Evolutionary conservation across 2,113 vertebrate species (phyloP), one percentile per base, ranked within the genome.

Genomic region (Pelecanus crispus): DNA sequence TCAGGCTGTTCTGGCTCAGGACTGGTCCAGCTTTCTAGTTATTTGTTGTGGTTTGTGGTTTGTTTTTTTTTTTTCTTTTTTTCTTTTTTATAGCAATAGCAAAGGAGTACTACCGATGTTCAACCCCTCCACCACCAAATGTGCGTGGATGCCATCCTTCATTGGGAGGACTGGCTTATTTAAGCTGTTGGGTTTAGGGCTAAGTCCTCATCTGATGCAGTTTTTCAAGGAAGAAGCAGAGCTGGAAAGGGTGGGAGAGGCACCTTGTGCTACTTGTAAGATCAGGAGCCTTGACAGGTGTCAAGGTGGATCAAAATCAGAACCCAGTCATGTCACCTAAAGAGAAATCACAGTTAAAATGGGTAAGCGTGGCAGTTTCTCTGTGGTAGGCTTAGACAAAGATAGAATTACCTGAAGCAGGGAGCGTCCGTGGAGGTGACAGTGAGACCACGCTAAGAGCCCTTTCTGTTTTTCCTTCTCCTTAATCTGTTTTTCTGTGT

Each of bases 281-380:
- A 38, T 73, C 58, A 26, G n/a, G 67, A 96, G 13, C 49, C 26
- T 68, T 62, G 55, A 17, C 50, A 70, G 40, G 26, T 96, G 42
- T 86, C 0, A 0, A 73, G 58, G 49, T 56, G 28, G 71, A 73
- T 82, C 63, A 70, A 86, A 86, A 80, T 88, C 61, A 83, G 45
- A 86, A 55, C 7, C 2, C 20, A 24, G 44, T 9, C 47, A 0
- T n/a, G 68, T 81, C 32, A 55, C 20, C 52, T 38, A 2, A 50
- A 36, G 86, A 90, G 74, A 72, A 82, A 52, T 72, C 65, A 6
- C 34, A 52, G 62, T 40, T 77, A 40, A 61, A 92, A 31, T 3
- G 31, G 40, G 45, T 56, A 31, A 90, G 38, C 6, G 1, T 0
- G 2, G 45, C 0, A 0, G 4, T 56, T 90, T 72, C 56, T 73